Evolutionary conservation across 1,140 invertebrate species (phyloP).

Genomic region (Euwallacea similis): DNA sequence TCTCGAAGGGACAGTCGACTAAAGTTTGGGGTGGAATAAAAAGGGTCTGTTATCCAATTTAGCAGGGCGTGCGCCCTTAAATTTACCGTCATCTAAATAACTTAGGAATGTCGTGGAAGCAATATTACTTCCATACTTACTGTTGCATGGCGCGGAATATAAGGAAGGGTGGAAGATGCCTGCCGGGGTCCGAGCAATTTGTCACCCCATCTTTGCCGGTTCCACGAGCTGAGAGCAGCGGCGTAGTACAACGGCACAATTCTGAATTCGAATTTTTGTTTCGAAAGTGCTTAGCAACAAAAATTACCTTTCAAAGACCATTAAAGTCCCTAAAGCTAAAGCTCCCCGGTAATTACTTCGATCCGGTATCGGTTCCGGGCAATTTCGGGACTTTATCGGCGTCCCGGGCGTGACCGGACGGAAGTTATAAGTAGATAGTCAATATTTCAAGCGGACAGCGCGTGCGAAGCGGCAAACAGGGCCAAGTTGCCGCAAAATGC

Average conservation of each 20-base stretch:
- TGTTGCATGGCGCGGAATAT: slow-evolving; percentile 45
- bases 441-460: slow-evolving; percentile 33
- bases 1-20: slow-evolving; percentile 30
- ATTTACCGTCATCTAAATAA: slow-evolving; percentile 49
- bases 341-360: slow-evolving; percentile 29
- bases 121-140: slow-evolving; percentile 48
- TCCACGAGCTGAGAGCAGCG: slow-evolving; percentile 16
- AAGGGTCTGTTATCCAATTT: slow-evolving; percentile 49
- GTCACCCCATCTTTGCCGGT: slow-evolving; percentile 45
- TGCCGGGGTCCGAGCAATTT: slow-evolving; percentile 42
- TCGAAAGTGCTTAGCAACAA: no score
- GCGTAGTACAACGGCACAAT: neutral
- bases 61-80: slow-evolving; percentile 44
- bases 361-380: slow-evolving; percentile 32
- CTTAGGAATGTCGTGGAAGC: slow-evolving; percentile 49
- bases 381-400: slow-evolving; percentile 36
- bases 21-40: slow-evolving; percentile 22
- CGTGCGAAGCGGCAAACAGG: slow-evolving; percentile 33
- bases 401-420: slow-evolving; percentile 38
- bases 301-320: no score
- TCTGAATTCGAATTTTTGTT: no score
- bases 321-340: no score
- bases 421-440: slow-evolving; percentile 41
- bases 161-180: slow-evolving; percentile 43
- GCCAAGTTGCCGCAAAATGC: slow-evolving; percentile 38